A percentile compares a stretch with the other conserved stretches of the same genome.
Evolutionary conservation across 2,888 invertebrate genomes (phyloP).

Genomic region (Acanthosoma haemorrhoidale): DNA sequence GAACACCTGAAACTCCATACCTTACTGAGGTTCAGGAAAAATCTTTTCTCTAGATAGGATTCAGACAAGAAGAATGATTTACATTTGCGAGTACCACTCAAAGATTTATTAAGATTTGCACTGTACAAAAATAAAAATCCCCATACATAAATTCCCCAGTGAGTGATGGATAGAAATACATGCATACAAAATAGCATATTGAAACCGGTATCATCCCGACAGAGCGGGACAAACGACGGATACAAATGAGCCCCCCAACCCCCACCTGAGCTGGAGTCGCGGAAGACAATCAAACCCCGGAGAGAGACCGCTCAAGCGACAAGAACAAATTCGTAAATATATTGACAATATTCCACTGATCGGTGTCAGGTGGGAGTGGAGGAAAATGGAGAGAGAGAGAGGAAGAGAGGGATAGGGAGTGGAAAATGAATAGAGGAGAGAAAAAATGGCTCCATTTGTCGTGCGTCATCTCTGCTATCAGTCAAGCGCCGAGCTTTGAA

Average conservation of each 20-base stretch:
- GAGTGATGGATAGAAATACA: neutral
- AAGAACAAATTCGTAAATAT: slow-evolving; percentile 20
- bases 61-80: too few species aligned
- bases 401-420: neutral
- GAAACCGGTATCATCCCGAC: neutral
- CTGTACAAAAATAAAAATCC: too few species aligned
- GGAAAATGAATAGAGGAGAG: neutral
- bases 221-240: neutral
- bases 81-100: too few species aligned
- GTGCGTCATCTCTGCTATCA: slow-evolving; percentile 19
- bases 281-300: slow-evolving; percentile 14
- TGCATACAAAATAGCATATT: slow-evolving; percentile 3
- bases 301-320: neutral
- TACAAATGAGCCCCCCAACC: neutral
- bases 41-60: too few species aligned
- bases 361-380: slow-evolving; percentile 5
- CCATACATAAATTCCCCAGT: too few species aligned
- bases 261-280: neutral
- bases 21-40: too few species aligned
- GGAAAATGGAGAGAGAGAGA: neutral
- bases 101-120: too few species aligned
- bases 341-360: slow-evolving; percentile 29
- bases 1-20: too few species aligned
- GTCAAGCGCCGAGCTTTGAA: neutral
- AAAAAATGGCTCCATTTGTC: slow-evolving; percentile 25